These are phyloP conservation scores for Coregonus sp. DNA, from an alignment of 2,797 vertebrate genomes.

Conservation along the genomic window DNA sequence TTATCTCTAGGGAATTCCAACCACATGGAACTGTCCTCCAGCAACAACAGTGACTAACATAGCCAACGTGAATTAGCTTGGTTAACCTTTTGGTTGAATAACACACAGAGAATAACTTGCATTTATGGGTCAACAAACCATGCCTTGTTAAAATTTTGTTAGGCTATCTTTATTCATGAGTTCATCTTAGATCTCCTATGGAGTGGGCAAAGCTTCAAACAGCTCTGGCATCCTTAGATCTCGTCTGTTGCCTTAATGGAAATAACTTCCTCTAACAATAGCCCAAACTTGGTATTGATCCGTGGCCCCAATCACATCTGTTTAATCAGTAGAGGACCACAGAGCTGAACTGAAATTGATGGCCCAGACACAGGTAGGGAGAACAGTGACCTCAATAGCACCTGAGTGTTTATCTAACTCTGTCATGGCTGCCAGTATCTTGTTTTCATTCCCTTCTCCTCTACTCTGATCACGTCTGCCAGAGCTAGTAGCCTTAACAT, in stretches of 20 bases:
- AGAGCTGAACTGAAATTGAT: conserved; percentile 29
- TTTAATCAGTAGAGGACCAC: conserved; percentile 56
- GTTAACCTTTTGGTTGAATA: conserved; percentile 12
- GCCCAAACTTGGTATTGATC: conserved; percentile 45
- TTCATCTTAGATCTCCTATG: conserved; percentile 10
- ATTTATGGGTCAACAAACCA: background rate
- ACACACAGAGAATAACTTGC: background rate
- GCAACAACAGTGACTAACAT: background rate
- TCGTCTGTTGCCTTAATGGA: conserved; percentile 51
- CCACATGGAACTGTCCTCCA: background rate
- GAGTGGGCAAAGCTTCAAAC: conserved; percentile 9
- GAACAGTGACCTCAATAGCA: conserved; percentile 40
- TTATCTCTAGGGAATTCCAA: conserved; percentile 31
- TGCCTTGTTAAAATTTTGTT: background rate
- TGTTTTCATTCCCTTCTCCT: conserved; percentile 38
- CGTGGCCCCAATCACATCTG: conserved; percentile 47
- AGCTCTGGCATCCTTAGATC: conserved; percentile 27
- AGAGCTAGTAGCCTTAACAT: conserved; percentile 50
- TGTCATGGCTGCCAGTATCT: conserved; percentile 44
- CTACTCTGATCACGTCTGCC: conserved; percentile 47
- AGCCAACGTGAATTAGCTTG: conserved; percentile 10
- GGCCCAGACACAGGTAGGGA: conserved; percentile 10
- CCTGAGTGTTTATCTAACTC: conserved; percentile 56
- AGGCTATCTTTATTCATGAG: background rate
- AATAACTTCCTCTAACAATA: conserved; percentile 50